phyloP scores from a whole-genome alignment of 2,888 invertebrate species.

The Papilio gigon region DNA sequence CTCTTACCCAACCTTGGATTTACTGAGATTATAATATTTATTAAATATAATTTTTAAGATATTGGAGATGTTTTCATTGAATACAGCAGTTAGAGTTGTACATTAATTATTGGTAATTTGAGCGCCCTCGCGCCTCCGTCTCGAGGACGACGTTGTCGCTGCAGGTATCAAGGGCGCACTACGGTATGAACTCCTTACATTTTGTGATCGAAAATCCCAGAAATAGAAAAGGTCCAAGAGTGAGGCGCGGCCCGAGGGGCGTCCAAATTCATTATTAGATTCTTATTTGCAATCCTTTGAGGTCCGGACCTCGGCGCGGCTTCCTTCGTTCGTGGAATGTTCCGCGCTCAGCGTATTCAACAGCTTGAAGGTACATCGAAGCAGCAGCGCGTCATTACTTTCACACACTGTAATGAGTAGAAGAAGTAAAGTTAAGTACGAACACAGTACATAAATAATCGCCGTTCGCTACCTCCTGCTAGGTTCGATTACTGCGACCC shows the following conservation, averaged over 20 bases:
- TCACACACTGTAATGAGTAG: background rate
- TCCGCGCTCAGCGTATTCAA: background rate
- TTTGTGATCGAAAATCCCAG: background rate
- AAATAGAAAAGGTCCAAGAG: background rate
- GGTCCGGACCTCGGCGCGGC: background rate
- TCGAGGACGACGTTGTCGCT: background rate
- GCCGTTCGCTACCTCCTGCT: too few species aligned
- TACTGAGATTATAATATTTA: too few species aligned
- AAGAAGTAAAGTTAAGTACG: background rate
- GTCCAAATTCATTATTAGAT: background rate
- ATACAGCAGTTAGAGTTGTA: too few species aligned
- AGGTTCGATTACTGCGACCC: too few species aligned
- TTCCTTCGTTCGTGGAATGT: too few species aligned
- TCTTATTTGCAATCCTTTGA: constrained; percentile 22
- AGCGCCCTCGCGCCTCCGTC: too few species aligned
- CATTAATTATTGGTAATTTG: too few species aligned
- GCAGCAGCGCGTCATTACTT: background rate
- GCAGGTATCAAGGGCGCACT: background rate
- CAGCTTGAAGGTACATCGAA: background rate
- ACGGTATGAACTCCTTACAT: background rate
- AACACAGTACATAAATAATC: too few species aligned
- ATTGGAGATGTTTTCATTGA: too few species aligned
- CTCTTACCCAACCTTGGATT: too few species aligned
- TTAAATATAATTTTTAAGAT: too few species aligned
- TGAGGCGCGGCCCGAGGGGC: background rate